Evolutionary conservation across 2,797 vertebrate genomes (phyloP).

Genomic region (Anomalospiza imberbis): DNA sequence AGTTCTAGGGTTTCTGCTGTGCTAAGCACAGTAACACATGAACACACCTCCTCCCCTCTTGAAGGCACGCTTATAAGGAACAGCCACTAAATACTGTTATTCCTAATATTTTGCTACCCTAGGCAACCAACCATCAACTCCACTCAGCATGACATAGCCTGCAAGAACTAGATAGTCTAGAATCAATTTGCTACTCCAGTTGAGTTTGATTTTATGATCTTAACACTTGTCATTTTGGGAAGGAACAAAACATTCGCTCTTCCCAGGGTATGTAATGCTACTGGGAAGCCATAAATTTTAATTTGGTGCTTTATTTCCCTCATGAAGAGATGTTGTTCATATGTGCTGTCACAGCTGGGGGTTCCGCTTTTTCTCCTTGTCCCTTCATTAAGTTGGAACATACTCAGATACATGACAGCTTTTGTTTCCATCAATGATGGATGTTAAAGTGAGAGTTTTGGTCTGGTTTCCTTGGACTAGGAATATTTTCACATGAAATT

Average conservation of each 20-base stretch:
- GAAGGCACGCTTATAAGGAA: background rate
- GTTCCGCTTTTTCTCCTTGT: constrained; percentile 39
- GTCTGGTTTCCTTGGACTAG: constrained; percentile 6
- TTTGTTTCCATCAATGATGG: constrained; percentile 39
- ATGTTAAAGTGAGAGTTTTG: constrained; percentile 44
- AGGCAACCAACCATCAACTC: constrained; percentile 55
- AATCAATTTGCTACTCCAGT: constrained; percentile 58
- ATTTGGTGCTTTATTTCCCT: constrained; percentile 39
- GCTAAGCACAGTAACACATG: constrained; percentile 54
- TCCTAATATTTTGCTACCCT: constrained; percentile 66
- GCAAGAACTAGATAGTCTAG: constrained; percentile 50
- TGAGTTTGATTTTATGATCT: constrained; percentile 53
- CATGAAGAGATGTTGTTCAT: constrained; percentile 13
- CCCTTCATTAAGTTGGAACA: constrained; percentile 29
- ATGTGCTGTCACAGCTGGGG: constrained; percentile 49
- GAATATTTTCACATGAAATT: background rate
- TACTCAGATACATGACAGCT: background rate
- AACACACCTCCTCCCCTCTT: constrained; percentile 50
- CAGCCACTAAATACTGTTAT: constrained; percentile 36
- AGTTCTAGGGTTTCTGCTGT: constrained; percentile 64
- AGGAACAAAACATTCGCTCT: constrained; percentile 51
- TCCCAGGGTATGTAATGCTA: constrained; percentile 61
- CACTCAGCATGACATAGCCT: constrained; percentile 13
- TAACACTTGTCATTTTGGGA: constrained; percentile 52
- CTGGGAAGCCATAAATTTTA: constrained; percentile 63